Evolutionary conservation across 2,113 vertebrate genomes (phyloP), one percentile per base, ranked within the genome.

Genomic region (Saccopteryx leptura): DNA sequence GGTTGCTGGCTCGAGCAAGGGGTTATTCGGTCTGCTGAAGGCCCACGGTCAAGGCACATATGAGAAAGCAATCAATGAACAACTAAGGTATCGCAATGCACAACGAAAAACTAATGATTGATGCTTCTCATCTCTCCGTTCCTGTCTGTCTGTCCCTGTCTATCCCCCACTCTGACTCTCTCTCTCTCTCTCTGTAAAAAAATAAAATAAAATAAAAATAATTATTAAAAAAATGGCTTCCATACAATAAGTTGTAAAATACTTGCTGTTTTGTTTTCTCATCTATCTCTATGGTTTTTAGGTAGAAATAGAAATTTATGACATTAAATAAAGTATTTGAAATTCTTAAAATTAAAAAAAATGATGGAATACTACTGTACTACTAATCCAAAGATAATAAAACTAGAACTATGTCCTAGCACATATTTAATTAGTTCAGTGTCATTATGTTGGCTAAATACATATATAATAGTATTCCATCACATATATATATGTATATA

Each of bases 321-420:
- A 78, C 39, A 93, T 86, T 31, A 94, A 82, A 86, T 46, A 7
- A 76, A 89, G 0, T 31, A 0, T 3, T 90, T 79, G 13, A 39
- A 83, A 85, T 23, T 48, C 39, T 19, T 50, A 7, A 90, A 88
- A 74, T 92, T 87, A 72, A 76, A 92, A 66, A 71, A 79, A 65
- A 48, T n/a, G 26, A n/a, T 61, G 11, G 0, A 76, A 56, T 71
- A 46, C 23, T 81, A 33, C 46, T 66, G 1, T 65, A 21, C 3
- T 72, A 3, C 7, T 60, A 85, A 48, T 21, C 46, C 26, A 86
- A 93, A 68, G 26, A 2, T 76, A 4, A 76, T 46, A 88, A 94
- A 72, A 1, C 26, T 75, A n/a, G 19, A 91, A 79, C 81, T 61
- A 74, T 12, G 9, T 52, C 10, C n/a, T 76, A 69, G 18, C 7